Base-by-base conservation (phyloP, 2,797 vertebrate species). In the Poecilia velifera region DNA sequence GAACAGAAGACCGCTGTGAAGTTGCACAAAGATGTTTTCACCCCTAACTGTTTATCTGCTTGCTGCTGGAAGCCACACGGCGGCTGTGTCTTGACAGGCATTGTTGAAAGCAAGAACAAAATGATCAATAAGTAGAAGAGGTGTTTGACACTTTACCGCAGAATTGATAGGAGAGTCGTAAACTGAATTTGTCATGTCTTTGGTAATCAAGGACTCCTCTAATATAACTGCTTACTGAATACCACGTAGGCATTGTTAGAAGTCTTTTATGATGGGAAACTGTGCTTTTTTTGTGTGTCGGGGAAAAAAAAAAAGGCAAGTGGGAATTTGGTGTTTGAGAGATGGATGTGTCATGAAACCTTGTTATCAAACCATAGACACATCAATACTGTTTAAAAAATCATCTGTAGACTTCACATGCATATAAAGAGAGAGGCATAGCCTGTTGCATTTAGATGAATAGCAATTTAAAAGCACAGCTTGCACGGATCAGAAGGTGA, bases 41-140 rank as follows among this genome's bases (percentile, higher is more conserved):
- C 36, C 36, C 41, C 36, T 39, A 9, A 64, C 59, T 66, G 31
- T 28, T 68, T 68, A 6, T 22, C 64, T 12, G 8, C 36, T 25
- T 68, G 20, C 64, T 41, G 64, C 25, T 41, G 64, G 64, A 41
- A 39, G 20, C 36, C 12, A 41, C 9, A 41, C 9, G 20, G 12
- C 20, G 25, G 18, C 36, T 13, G 6, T 41, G 36, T 68, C 20
- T 39, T 10, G 20, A 68, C 20, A 68, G 20, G 20, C 20, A 39
- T 10, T 41, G 20, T 10, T 25, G 80, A 82, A 90, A 90, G 84
- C 80, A 85, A 79, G 82, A 9, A 22, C 16, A 28, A 36, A 76
- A 78, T 80, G 73, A 89, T 91, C 86, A 73, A 83, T 87, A 87
- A 80, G 81, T 45, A 82, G 62, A 74, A 76, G 73, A 22, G 57